Conservation (phyloP, 2,797 vertebrate genomes). For the Salarias fasciatus region DNA sequence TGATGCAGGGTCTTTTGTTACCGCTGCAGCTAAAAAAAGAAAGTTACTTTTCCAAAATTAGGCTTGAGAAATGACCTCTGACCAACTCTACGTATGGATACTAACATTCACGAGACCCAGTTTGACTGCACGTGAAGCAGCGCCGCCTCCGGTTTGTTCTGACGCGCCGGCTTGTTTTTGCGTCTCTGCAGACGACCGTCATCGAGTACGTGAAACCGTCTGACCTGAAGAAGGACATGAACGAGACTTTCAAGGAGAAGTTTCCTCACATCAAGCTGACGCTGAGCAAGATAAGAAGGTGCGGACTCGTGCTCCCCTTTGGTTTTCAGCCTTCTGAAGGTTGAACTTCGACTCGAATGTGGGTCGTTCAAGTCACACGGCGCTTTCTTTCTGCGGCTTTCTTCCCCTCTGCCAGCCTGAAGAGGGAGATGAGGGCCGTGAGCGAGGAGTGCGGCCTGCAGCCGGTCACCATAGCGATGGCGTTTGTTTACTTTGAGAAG, state of each 20-base stretch:
- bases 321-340: conserved; percentile 1
- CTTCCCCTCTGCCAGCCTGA: conserved; percentile 82
- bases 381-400: background rate
- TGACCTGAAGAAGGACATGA: conserved; percentile 99
- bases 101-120: too few species aligned
- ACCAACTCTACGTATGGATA: too few species aligned
- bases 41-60: too few species aligned
- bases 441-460: conserved; percentile 93
- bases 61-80: too few species aligned
- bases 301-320: conserved; percentile 7
- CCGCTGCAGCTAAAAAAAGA: too few species aligned
- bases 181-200: conserved; percentile 89
- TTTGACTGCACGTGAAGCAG: too few species aligned
- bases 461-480: conserved; percentile 94
- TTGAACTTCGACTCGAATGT: background rate
- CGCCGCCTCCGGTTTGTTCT: background rate
- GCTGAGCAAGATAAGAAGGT: conserved; percentile 98
- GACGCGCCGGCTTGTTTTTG: conserved; percentile 16
- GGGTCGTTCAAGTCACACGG: background rate
- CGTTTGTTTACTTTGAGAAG: conserved; percentile 99
- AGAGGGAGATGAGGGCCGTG: conserved; percentile 94
- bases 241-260: conserved; percentile 96
- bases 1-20: too few species aligned
- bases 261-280: conserved; percentile 97
- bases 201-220: conserved; percentile 98